Base-by-base conservation (phyloP, 2,797 vertebrate species). In the Echeneis naucrates region DNA sequence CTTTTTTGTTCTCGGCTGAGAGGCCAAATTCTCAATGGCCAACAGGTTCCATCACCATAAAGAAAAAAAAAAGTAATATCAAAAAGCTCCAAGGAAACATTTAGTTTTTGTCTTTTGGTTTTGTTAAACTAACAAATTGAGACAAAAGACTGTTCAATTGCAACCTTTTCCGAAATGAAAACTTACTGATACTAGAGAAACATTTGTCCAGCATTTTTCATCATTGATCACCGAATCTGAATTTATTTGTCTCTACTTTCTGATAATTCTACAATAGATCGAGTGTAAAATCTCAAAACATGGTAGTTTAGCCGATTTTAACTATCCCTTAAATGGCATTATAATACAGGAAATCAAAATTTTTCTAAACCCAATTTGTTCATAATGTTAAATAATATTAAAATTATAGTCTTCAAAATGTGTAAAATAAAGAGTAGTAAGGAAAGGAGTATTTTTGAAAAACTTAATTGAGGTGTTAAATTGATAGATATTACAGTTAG, bases 41-140 rank as follows among this genome's bases (percentile, higher is more conserved):
- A 76, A 84, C 77, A 75, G 82, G 57, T 84, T 76, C 60, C 60
- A 59, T 87, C 75, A 75, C 87, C 79, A 75, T 73, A 60, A 58
- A 69, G 56, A 86, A 83, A 68, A 88, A 68, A 88, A 88, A 42
- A 84, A 57, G 64, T 78, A 69, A 65, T 72, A 84, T 87, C 79
- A 73, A 82, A 77, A 72, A 75, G 65, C 74, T 80, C 78, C 58
- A 69, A 88, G 78, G 83, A 85, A 86, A 87, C 86, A 90, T 90
- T 90, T 71, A 74, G 78, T 84, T 83, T 87, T 86, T 87, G 79
- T 87, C 72, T 77, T 19, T 65, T 64, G 68, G 74, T 84, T 90
- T 92, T 90, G 64, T 88, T 53, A 75, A 68, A 56, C 52, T 50
- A 72, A 87, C 76, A 87, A 84, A 83, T 57, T 11, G 60, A 80